Evolutionary conservation across 2,888 invertebrate species (phyloP), one percentile per base, ranked within the genome.

Genomic region (Lasioglossum pauxillum): DNA sequence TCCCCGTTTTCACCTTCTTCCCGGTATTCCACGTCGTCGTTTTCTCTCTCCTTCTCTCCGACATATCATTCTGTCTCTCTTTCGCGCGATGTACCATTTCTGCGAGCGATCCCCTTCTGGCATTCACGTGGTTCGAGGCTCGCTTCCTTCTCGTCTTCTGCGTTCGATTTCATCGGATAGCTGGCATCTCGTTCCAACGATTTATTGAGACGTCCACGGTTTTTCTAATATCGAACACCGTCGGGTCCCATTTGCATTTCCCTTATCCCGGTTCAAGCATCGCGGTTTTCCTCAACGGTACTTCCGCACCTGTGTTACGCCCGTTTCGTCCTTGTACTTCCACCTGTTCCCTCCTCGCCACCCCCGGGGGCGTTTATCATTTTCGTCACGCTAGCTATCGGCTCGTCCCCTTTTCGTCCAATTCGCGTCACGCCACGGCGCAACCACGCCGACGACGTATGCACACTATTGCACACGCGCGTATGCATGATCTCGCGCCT

Each of bases 341-440:
- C 87, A 87, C 87, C 87, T 87, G 87, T 84, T 67, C 67, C 67
- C 19, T 67, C 35, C 67, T 57, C 31, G 44, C 31, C 60, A 19
- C 31, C 49, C 49, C 16, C 31, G 2, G 12, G 31, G 10, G 73
- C 72, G 64, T 82, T 87, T 84, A 84, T 87, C 87, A 83, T 87
- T 83, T 79, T 74, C 87, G 83, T 87, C 87, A 87, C 87, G 87
- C 87, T 71, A 85, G 53, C 64, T 27, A 64, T 64, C 64, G 64
- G 14, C 49, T 53, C 49, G 49, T 14, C 27, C 60, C 31, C 67
- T 35, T 75, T 78, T 69, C 78, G 83, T 74, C 72, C 82, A 64
- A 78, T 84, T 78, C 85, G 76, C 80, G 85, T 83, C 87, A 85
- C 87, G 85, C 44, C 46, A 46, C 5, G 46, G 46, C 46, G 16